These are phyloP conservation scores for Eublepharis macularius DNA, from an alignment of 2,113 vertebrate genomes.

Conservation along the genomic window DNA sequence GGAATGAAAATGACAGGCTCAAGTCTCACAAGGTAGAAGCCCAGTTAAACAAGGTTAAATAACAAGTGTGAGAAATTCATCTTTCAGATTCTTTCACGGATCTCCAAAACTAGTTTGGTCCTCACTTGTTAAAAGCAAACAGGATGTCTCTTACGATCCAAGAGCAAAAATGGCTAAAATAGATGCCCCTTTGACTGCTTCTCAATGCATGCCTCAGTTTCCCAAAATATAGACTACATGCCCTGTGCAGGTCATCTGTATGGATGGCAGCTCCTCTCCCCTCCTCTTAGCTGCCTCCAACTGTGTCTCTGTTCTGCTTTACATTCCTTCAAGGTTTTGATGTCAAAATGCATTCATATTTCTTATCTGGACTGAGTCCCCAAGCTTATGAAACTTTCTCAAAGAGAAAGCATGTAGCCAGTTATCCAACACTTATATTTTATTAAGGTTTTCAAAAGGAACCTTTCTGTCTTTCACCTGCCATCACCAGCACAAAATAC, in stretches of 20 bases:
- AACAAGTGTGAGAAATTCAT: too few relatives aligned
- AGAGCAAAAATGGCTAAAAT: not conserved
- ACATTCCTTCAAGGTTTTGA: not conserved
- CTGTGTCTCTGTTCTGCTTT: not conserved
- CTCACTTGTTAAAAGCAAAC: too few relatives aligned
- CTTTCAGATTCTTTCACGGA: too few relatives aligned
- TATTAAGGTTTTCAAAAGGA: not conserved
- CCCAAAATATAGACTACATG: not conserved
- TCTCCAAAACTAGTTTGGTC: too few relatives aligned
- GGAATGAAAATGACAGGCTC: too few relatives aligned
- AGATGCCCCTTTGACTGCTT: not conserved
- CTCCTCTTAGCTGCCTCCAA: not conserved
- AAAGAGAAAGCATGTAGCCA: not conserved
- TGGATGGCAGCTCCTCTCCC: not conserved
- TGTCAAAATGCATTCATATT: not conserved
- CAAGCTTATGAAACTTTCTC: not conserved
- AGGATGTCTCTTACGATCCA: not conserved
- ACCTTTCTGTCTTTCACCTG: not conserved
- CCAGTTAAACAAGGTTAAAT: too few relatives aligned
- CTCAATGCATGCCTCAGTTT: not conserved
- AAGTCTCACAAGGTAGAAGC: too few relatives aligned
- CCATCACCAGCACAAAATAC: not conserved
- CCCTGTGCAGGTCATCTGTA: not conserved
- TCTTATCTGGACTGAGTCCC: not conserved
- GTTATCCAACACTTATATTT: not conserved